These are phyloP conservation scores for Micromys minutus DNA, from an alignment of 2,113 vertebrate species.

Conservation along the genomic window DNA sequence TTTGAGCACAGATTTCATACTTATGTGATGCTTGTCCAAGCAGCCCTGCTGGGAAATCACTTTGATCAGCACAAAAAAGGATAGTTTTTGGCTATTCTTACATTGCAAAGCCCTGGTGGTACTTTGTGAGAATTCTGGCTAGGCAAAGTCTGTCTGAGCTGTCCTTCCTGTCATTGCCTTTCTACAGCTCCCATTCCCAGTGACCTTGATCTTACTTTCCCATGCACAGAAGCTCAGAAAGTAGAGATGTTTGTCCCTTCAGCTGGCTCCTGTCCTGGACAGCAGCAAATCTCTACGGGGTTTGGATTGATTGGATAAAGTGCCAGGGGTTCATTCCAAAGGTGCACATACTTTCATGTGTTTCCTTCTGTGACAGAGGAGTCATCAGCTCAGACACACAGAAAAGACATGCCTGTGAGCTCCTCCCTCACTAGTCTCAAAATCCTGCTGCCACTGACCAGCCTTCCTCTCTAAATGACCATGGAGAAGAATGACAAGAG, in stretches of 20 bases:
- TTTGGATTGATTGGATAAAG: constrained; percentile 41
- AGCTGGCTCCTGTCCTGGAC: not conserved
- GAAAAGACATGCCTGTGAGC: constrained; percentile 13
- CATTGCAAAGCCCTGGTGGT: not conserved
- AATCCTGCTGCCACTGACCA: not conserved
- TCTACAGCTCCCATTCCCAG: not conserved
- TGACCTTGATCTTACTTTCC: not conserved
- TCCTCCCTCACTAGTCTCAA: not conserved
- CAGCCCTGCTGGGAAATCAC: constrained; percentile 39
- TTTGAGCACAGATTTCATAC: constrained; percentile 6
- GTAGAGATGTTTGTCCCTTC: not conserved
- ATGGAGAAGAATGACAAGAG: not conserved
- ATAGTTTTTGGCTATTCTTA: constrained; percentile 35
- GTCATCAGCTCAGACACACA: not conserved
- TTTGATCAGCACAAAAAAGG: constrained; percentile 51
- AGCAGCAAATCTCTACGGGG: constrained; percentile 28
- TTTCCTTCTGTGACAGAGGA: constrained; percentile 28
- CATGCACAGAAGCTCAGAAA: not conserved
- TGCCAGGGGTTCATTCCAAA: constrained; percentile 58
- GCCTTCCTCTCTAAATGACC: not conserved
- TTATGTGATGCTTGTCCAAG: constrained; percentile 60
- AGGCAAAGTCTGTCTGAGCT: not conserved
- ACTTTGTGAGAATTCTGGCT: not conserved
- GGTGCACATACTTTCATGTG: not conserved
- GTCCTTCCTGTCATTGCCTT: not conserved